Evolutionary conservation across 2,888 invertebrate genomes (phyloP).

Genomic region (Euclidia mi): DNA sequence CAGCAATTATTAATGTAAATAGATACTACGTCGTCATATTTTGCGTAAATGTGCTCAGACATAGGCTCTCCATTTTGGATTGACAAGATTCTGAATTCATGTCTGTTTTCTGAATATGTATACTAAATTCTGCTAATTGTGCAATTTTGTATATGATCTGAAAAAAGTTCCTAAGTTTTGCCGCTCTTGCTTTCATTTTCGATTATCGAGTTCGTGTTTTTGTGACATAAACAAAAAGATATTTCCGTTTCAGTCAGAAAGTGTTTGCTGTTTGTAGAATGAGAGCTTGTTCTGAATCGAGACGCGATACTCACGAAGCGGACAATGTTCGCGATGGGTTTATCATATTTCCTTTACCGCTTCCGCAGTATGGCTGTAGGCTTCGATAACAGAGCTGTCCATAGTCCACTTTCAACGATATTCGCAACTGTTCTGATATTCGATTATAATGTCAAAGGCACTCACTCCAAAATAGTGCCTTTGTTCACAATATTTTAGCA

Average conservation of each 20-base stretch:
- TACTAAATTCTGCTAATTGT: not conserved
- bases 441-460: too few relatives aligned
- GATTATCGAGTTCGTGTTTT: not conserved
- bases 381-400: slow-evolving; percentile 72
- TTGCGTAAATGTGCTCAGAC: slow-evolving; percentile 6
- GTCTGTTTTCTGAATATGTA: not conserved
- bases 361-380: slow-evolving; percentile 77
- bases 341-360: slow-evolving; percentile 83
- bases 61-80: slow-evolving; percentile 6
- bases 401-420: slow-evolving; percentile 53
- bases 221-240: not conserved
- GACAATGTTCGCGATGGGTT: slow-evolving; percentile 76
- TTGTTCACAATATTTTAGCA: too few relatives aligned
- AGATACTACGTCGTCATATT: slow-evolving; percentile 1
- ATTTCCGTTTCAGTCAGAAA: slow-evolving; percentile 4
- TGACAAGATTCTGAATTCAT: not conserved
- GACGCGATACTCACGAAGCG: slow-evolving; percentile 57
- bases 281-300: slow-evolving; percentile 32
- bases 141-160: too few relatives aligned
- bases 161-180: not conserved
- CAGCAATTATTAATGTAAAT: slow-evolving; percentile 15
- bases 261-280: slow-evolving; percentile 18
- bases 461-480: too few relatives aligned
- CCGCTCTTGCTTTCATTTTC: not conserved
- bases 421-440: slow-evolving; percentile 23